These are phyloP conservation scores for Mesocentrotus franciscanus DNA, from an alignment of 53 echinoderm and acorn worm species.

Conservation along the genomic window DNA sequence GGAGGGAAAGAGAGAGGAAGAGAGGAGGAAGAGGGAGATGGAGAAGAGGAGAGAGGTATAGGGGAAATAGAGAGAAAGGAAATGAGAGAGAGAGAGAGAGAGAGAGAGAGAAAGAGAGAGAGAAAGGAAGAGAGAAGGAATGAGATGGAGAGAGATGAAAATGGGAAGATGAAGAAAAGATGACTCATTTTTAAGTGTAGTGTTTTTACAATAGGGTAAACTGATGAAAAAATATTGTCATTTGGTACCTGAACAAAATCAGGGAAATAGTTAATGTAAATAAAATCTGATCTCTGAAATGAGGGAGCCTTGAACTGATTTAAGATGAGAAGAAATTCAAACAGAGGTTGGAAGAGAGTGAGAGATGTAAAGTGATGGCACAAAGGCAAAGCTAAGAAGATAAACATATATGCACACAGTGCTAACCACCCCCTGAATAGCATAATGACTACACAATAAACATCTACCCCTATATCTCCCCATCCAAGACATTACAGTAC, in stretches of 20 bases:
- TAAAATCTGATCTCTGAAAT: not conserved
- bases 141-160: not conserved
- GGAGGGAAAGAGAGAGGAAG: not conserved
- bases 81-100: not conserved
- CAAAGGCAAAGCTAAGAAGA: slow-evolving; percentile 18
- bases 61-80: not conserved
- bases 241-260: not conserved
- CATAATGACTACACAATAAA: not conserved
- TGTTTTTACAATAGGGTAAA: too few species aligned
- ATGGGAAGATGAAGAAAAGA: not conserved
- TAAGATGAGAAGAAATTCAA: not conserved
- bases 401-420: slow-evolving; percentile 44
- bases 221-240: too few species aligned
- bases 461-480: slow-evolving; percentile 7
- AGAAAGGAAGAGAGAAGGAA: not conserved
- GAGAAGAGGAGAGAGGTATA: not conserved
- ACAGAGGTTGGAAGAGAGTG: not conserved
- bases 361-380: not conserved
- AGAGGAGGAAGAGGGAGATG: not conserved
- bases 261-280: not conserved
- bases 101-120: not conserved
- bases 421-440: slow-evolving; percentile 13
- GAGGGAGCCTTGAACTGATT: slow-evolving; percentile 3
- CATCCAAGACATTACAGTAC: not conserved
- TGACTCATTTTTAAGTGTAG: not conserved